A percentile compares a stretch with the other conserved stretches of the same genome.
Evolutionary conservation across 2,797 vertebrate species (phyloP).

Genomic region (Mus caroli): DNA sequence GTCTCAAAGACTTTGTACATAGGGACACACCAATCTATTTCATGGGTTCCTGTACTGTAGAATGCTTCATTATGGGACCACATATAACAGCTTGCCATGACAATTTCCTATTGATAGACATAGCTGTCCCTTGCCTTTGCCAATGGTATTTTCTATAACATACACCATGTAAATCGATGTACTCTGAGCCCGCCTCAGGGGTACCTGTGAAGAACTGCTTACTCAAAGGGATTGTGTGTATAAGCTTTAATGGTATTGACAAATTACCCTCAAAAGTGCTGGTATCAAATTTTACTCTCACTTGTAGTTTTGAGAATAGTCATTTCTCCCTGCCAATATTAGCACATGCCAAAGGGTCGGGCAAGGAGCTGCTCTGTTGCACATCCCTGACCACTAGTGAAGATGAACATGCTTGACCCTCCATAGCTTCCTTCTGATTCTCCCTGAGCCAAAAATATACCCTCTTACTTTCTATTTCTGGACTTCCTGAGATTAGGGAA

Average conservation of each 20-base stretch:
- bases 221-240: not conserved
- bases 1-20: not conserved
- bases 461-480: constrained; percentile 3
- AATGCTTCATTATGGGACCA: not conserved
- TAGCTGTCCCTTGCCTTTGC: not conserved
- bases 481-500: not conserved
- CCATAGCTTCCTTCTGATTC: constrained; percentile 26
- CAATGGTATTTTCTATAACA: not conserved
- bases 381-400: not conserved
- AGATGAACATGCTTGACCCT: not conserved
- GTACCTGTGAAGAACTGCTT: not conserved
- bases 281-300: not conserved
- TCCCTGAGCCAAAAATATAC: not conserved
- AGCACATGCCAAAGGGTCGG: constrained; percentile 10
- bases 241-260: not conserved
- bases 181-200: not conserved
- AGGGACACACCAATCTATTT: not conserved
- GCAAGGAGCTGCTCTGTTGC: constrained; percentile 35
- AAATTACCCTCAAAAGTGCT: not conserved
- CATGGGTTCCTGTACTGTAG: not conserved
- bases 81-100: not conserved
- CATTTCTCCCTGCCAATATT: constrained; percentile 24
- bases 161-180: not conserved
- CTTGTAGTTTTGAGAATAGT: not conserved
- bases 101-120: not conserved